Conservation (phyloP, 1,140 invertebrate species). For the Macrobrachium nipponense region DNA sequence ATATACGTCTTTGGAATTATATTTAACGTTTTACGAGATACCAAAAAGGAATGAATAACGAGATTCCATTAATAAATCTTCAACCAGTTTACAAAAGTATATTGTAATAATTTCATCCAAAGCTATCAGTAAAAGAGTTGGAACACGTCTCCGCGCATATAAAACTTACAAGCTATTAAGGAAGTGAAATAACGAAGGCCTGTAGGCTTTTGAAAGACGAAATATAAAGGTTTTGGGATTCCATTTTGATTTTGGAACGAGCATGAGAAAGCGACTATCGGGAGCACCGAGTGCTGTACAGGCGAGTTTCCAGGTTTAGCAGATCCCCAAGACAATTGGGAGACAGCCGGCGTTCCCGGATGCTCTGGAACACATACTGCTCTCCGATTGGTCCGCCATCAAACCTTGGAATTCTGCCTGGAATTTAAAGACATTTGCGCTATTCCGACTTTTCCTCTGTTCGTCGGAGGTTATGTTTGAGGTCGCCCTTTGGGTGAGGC, state of each 20-base stretch:
- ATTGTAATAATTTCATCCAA: too few relatives aligned
- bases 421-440: constrained; percentile 26
- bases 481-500: neutral
- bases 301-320: constrained; percentile 25
- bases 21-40: too few relatives aligned
- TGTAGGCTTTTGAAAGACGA: too few relatives aligned
- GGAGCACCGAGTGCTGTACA: neutral
- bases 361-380: constrained; percentile 49
- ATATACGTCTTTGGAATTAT: too few relatives aligned
- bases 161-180: too few relatives aligned
- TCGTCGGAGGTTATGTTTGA: too few relatives aligned
- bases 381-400: constrained; percentile 41
- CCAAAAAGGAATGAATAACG: too few relatives aligned
- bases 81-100: too few relatives aligned
- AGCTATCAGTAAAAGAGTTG: too few relatives aligned
- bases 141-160: too few relatives aligned
- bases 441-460: neutral
- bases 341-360: constrained; percentile 43
- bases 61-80: too few relatives aligned
- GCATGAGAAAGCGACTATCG: neutral
- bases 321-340: constrained; percentile 49
- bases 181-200: too few relatives aligned
- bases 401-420: constrained; percentile 57
- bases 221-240: neutral
- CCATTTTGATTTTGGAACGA: neutral